phyloP scores from a whole-genome alignment of 2,113 vertebrate genomes.

The Leucoraja erinaceus region DNA sequence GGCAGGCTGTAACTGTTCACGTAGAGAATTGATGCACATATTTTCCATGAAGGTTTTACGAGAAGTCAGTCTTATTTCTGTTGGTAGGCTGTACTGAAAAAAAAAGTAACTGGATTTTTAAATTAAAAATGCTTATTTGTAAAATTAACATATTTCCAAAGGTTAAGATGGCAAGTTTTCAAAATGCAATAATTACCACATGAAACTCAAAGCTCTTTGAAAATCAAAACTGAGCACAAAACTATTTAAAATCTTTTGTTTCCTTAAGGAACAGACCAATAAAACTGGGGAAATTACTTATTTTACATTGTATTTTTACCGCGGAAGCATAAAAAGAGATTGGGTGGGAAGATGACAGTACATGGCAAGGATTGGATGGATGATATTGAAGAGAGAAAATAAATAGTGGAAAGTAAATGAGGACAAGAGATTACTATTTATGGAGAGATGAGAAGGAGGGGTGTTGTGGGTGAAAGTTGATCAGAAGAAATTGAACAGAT shows the following conservation, averaged over 20 bases:
- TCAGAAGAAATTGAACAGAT: background rate
- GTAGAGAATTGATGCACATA: background rate
- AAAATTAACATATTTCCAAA: background rate
- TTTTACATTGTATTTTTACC: background rate
- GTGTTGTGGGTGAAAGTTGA: background rate
- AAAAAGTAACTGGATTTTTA: conserved; percentile 33
- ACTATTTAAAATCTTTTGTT: background rate
- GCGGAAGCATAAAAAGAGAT: background rate
- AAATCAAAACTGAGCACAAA: background rate
- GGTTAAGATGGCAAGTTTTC: background rate
- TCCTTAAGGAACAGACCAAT: too few species aligned
- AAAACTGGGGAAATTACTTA: background rate
- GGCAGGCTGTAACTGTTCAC: conserved; percentile 20
- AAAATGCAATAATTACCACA: background rate
- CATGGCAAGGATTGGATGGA: background rate
- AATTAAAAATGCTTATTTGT: conserved; percentile 22
- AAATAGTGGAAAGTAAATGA: too few species aligned
- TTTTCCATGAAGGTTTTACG: conserved; percentile 4
- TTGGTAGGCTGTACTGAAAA: conserved; percentile 9
- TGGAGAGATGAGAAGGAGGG: too few species aligned
- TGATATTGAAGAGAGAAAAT: too few species aligned
- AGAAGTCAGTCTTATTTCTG: conserved; percentile 8
- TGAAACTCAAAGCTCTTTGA: background rate
- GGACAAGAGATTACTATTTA: too few species aligned
- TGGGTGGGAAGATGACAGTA: background rate